Conservation (phyloP, 2,113 vertebrate species). For the Motacilla alba region DNA sequence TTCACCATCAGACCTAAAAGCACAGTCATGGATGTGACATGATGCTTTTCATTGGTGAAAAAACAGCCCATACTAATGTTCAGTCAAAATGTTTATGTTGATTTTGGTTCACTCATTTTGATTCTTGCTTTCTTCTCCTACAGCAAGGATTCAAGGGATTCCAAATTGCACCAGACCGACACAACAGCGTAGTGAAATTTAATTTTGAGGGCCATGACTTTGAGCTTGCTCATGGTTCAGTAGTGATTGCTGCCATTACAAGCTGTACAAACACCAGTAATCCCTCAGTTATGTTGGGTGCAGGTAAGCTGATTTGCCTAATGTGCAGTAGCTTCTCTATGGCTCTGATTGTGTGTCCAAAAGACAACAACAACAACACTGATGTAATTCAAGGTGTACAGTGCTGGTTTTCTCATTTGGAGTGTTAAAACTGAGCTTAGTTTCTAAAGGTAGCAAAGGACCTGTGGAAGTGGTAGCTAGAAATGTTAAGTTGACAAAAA, state of each 20-base stretch:
- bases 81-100: neutral
- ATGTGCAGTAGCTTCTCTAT: neutral
- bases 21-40: neutral
- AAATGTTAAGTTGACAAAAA: neutral
- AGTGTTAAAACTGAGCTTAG: neutral
- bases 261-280: slow-evolving; percentile 99
- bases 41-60: neutral
- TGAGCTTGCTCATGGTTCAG: slow-evolving; percentile 85
- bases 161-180: slow-evolving; percentile 80
- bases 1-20: neutral
- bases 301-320: slow-evolving; percentile 75
- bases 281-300: slow-evolving; percentile 96
- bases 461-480: neutral
- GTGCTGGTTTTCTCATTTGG: neutral
- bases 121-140: neutral
- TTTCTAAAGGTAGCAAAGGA: neutral
- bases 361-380: neutral
- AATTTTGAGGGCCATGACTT: slow-evolving; percentile 79
- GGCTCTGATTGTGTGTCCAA: neutral
- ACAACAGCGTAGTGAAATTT: slow-evolving; percentile 74
- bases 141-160: slow-evolving; percentile 99
- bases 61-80: neutral
- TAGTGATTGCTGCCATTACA: slow-evolving; percentile 97
- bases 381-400: neutral
- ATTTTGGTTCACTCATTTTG: neutral